Conservation (phyloP, 1,140 invertebrate genomes). For the Brachionus paranguensis region DNA sequence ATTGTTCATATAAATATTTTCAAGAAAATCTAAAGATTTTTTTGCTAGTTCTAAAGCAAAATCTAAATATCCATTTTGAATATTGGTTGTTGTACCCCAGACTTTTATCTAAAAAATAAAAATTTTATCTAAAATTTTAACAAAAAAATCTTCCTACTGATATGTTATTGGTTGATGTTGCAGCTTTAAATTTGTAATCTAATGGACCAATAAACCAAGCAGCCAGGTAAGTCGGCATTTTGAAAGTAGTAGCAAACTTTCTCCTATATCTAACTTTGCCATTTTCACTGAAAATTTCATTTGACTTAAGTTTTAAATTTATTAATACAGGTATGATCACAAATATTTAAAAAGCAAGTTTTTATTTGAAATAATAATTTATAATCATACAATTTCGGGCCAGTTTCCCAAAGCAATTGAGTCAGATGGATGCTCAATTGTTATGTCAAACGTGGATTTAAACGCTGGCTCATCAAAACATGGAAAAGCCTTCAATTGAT, state of each 20-base stretch:
- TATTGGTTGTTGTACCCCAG: not conserved
- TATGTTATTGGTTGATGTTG: not conserved
- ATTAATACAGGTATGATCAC: not conserved
- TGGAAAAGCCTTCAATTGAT: conserved; percentile 21
- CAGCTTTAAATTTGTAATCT: not conserved
- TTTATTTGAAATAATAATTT: not conserved
- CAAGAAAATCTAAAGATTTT: conserved; percentile 27
- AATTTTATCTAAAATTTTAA: not conserved
- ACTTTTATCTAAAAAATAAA: not conserved
- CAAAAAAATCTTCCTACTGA: not conserved
- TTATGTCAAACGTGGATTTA: conserved; percentile 63
- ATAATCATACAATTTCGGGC: not conserved
- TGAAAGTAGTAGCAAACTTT: not conserved
- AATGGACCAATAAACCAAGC: conserved; percentile 25
- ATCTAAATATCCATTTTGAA: not conserved
- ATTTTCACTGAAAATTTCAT: conserved; percentile 17
- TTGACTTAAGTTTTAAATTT: not conserved
- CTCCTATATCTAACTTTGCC: not conserved
- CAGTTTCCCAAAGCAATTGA: conserved; percentile 28
- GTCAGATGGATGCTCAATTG: conserved; percentile 12
- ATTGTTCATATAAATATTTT: not conserved
- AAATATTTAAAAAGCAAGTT: not conserved
- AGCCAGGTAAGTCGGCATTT: not conserved
- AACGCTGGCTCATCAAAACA: conserved; percentile 39
- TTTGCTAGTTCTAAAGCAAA: conserved; percentile 35